Conservation (phyloP, 35 echinoderm and acorn worm species). For the Nesometra sesokonis region DNA sequence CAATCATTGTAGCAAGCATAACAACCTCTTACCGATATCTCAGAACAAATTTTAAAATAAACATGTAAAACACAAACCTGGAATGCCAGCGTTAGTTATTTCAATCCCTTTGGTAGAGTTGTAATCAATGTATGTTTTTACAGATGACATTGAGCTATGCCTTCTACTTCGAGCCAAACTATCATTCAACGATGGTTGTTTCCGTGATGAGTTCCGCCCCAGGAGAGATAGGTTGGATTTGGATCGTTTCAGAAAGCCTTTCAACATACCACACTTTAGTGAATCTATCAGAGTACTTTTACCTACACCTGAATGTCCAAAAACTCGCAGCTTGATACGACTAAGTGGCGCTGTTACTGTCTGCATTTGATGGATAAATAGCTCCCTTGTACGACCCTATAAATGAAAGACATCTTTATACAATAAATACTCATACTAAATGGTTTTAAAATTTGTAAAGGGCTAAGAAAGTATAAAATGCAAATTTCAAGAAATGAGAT, state of each 20-base stretch:
- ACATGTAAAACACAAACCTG: slow-evolving; percentile 44
- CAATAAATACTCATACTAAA: no score
- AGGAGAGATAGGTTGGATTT: slow-evolving; percentile 68
- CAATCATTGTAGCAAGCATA: no score
- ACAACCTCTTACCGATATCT: no score
- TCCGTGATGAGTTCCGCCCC: neutral
- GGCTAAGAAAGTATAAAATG: no score
- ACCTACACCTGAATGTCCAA: slow-evolving; percentile 86
- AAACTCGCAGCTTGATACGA: slow-evolving; percentile 64
- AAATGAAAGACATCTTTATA: neutral
- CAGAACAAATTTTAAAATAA: no score
- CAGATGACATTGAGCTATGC: slow-evolving; percentile 25
- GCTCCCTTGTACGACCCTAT: slow-evolving; percentile 74
- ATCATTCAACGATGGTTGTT: neutral
- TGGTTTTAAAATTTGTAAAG: no score
- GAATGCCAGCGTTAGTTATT: slow-evolving; percentile 52
- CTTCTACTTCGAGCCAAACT: neutral
- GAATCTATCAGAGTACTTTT: slow-evolving; percentile 88
- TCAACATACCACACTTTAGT: slow-evolving; percentile 84
- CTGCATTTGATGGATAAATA: slow-evolving; percentile 69
- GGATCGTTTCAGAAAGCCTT: slow-evolving; percentile 72
- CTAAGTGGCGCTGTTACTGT: slow-evolving; percentile 42
- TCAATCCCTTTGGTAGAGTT: slow-evolving; percentile 77
- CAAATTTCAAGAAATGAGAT: no score
- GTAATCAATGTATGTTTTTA: slow-evolving; percentile 20